Evolutionary conservation across 2,888 invertebrate species (phyloP), one percentile per base, ranked within the genome.

Genomic region (Cheilosia variabilis): DNA sequence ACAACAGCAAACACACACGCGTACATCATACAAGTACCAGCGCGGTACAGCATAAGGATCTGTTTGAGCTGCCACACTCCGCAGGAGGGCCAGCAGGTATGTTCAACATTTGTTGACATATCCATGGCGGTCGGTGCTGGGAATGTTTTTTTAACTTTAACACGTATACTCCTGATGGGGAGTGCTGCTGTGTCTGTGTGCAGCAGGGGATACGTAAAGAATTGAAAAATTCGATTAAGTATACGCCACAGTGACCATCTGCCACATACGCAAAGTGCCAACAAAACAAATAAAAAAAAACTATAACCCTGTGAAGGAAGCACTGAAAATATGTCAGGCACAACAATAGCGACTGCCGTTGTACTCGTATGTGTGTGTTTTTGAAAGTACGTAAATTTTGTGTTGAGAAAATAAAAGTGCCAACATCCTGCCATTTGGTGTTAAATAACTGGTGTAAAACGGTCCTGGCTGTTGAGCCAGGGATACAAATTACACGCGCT

Each of bases 141-240:
- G 62, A 41, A 31, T 52, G 17, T 72, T 72, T 72, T 72, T 72
- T 72, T 58, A 50, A 50, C 60, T 71, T 69, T 53, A 52, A 77
- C 77, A 81, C 81, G 58, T 71, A 58, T 31, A 4, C 19, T 34
- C 7, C 9, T 9, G 13, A 31, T 31, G 9, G 31, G 31, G 9
- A 10, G 1, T 15, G 1, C 27, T 27, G 27, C n/a, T n/a, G 4
- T n/a, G 31, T 19, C 24, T 47, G 50, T 58, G 43, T 13, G 34
- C 17, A 57, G 17, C n/a, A 45, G 27, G 24, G 50, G 27, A 66
- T 78, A 73, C 43, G 68, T 47, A 58, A 76, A 31, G 66, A 78
- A 65, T 72, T 82, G 31, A 66, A 82, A 78, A 84, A 84, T 75
- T 84, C 69, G 84, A 84, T 76, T 84, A 71, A 65, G 79, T 84